Evolutionary conservation across 1,140 invertebrate genomes (phyloP), one percentile per base, ranked within the genome.

Genomic region (Aphelinus certus): DNA sequence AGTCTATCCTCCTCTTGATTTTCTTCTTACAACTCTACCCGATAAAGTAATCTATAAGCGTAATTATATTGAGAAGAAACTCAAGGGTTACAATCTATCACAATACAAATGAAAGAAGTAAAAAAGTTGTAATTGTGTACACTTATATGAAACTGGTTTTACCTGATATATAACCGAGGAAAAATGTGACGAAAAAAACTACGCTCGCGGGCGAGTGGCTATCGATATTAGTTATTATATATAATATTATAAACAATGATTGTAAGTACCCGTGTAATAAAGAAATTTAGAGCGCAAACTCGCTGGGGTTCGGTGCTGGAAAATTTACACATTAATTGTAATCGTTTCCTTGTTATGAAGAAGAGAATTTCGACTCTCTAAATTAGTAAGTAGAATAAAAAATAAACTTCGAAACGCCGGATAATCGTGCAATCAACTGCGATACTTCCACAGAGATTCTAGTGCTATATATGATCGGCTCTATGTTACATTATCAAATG

Each of bases 191-290:
- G 65, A 74, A 79, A 79, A 81, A 72, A 79, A 79, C 71, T 80
- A 77, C 80, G 83, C 84, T 86, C 84, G 84, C 84, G 77, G 84
- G 84, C 84, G 84, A 86, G 84, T 85, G 82, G 82, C 79, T 84
- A 83, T 78, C 75, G 79, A 84, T 82, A 83, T 82, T 84, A 81
- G 79, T 80, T 76, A 76, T 78, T 65, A 71, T 55, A 26, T 26
- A 26, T 26, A 26, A 26, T 26, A 57, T 76, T 46, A 60, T 77
- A 71, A 78, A 76, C 74, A 76, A 75, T 77, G 47, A 71, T 65
- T 70, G 71, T 78, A 81, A 80, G 77, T 78, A 79, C 76, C 78
- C 79, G 80, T 82, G 81, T 79, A 77, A 75, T 81, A 78, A 61
- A 70, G 61, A 48, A 10, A 53, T 53, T 70, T 69, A 60, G 67